Percentiles rank a stretch among this genome's conserved stretches.
Conservation (phyloP, 2,888 invertebrate genomes). For the Ormyrus pomaceus region DNA sequence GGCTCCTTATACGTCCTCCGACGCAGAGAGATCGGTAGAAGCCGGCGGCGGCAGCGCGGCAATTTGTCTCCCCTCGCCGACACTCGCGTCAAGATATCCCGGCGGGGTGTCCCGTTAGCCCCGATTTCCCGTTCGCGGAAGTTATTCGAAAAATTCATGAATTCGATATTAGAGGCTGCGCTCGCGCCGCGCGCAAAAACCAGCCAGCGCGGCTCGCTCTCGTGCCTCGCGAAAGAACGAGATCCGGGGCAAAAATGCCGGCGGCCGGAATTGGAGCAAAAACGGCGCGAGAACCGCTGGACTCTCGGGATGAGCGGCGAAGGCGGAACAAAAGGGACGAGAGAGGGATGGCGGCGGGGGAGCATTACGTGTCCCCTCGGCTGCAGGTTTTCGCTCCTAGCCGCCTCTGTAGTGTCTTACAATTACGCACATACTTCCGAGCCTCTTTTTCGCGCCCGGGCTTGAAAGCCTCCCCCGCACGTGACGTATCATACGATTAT, state of each 20-base stretch:
- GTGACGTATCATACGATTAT: no score
- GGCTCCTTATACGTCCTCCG: neutral
- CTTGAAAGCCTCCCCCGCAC: no score
- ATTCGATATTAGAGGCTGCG: neutral
- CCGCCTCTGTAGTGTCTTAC: no score
- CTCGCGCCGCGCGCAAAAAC: slow-evolving; percentile 17
- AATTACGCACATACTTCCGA: no score
- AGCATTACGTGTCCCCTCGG: no score
- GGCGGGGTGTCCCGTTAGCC: neutral
- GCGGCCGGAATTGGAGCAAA: slow-evolving; percentile 28
- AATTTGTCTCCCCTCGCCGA: neutral
- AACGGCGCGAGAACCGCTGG: slow-evolving; percentile 31
- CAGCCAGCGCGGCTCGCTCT: neutral
- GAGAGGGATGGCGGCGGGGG: no score
- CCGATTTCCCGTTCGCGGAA: slow-evolving; percentile 16
- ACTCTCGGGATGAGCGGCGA: neutral
- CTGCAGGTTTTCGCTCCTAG: no score
- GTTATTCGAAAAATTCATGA: slow-evolving; percentile 36
- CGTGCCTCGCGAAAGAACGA: neutral
- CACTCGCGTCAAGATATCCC: neutral
- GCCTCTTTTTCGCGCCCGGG: no score
- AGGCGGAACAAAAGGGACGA: no score
- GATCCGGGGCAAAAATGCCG: slow-evolving; percentile 13
- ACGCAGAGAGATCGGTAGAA: neutral
- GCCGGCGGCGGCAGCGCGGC: neutral